A percentile compares a stretch with the other conserved stretches of the same genome.
Evolutionary conservation across 2,113 vertebrate species (phyloP).

Genomic region (Dicerorhinus sumatrensis): DNA sequence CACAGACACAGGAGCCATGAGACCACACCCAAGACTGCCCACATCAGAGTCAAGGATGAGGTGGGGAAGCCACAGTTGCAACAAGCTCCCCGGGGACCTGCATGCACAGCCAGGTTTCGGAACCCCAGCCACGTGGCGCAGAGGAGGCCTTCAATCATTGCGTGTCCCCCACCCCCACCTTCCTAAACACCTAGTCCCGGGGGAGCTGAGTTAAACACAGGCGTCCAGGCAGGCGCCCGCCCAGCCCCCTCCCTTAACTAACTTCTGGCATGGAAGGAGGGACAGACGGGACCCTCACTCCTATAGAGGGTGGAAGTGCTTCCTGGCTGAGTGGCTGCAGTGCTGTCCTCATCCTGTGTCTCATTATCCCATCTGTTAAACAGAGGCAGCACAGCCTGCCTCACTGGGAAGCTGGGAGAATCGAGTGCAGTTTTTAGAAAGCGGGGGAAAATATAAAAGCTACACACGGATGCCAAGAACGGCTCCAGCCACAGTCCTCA

Average conservation of each 20-base stretch:
- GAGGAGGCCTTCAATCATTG: accelerated
- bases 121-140: background rate
- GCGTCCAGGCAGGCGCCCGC: background rate
- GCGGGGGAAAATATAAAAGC: background rate
- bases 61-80: background rate
- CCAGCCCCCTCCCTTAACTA: background rate
- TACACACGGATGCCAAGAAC: background rate
- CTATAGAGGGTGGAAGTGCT: background rate
- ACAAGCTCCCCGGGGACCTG: background rate
- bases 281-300: background rate
- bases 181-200: background rate
- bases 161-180: background rate
- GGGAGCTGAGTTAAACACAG: background rate
- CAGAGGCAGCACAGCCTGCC: background rate
- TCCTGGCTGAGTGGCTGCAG: background rate
- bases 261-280: background rate
- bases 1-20: accelerated
- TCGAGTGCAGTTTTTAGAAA: background rate
- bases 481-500: background rate
- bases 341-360: background rate
- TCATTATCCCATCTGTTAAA: background rate
- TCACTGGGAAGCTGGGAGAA: background rate
- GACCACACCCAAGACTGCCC: background rate
- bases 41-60: background rate
- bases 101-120: background rate